Percentiles rank a stretch among this genome's conserved stretches.
Evolutionary conservation across 2,113 vertebrate genomes (phyloP).

Genomic region (Hippocampus mohnikei): DNA sequence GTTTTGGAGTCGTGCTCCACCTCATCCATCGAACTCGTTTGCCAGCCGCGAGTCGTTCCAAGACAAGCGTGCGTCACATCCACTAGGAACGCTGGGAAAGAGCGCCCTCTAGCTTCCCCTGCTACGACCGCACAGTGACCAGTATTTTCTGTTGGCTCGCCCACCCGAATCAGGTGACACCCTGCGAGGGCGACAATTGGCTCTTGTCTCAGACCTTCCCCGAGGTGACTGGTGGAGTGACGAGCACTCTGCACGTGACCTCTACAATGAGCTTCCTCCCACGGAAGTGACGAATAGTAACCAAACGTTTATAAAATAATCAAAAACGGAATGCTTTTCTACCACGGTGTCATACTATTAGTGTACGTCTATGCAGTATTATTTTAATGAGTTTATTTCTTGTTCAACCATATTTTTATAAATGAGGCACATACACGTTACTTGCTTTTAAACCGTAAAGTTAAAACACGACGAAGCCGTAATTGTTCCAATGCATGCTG

Average conservation of each 20-base stretch:
- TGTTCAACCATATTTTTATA: no score
- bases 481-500: no score
- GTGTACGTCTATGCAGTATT: no score
- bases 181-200: slow-evolving; percentile 71
- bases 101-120: background rate
- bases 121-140: background rate
- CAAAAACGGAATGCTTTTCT: background rate
- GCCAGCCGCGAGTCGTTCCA: slow-evolving; percentile 76
- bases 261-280: slow-evolving; percentile 15
- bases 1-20: slow-evolving; percentile 55
- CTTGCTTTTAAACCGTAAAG: no score
- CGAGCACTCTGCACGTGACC: slow-evolving; percentile 10
- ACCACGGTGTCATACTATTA: background rate
- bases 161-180: slow-evolving; percentile 74
- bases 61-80: slow-evolving; percentile 45
- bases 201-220: slow-evolving; percentile 76
- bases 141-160: slow-evolving; percentile 76
- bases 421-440: no score
- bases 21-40: slow-evolving; percentile 77
- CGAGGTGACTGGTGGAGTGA: slow-evolving; percentile 44
- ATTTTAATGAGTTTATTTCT: no score
- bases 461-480: no score
- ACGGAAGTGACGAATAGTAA: background rate
- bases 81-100: slow-evolving; percentile 18
- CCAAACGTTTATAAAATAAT: background rate